Evolutionary conservation across 2,888 invertebrate species (phyloP).

Genomic region (Apeira syringaria): DNA sequence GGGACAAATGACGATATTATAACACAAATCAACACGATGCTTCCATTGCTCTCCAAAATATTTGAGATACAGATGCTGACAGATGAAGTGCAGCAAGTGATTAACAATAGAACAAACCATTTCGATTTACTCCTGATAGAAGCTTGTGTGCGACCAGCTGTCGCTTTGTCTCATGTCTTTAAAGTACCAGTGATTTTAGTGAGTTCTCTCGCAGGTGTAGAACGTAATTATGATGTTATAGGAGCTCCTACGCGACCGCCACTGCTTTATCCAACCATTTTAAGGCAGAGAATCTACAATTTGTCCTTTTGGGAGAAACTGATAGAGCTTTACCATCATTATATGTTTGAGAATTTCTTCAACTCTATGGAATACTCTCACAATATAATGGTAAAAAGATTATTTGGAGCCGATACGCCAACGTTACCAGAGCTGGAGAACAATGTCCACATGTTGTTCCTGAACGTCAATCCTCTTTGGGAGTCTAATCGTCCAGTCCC

Average conservation of each 20-base stretch:
- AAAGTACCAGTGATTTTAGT: conserved; percentile 30
- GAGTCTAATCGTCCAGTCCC: conserved; percentile 56
- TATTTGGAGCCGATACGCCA: conserved; percentile 34
- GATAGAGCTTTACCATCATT: conserved; percentile 11
- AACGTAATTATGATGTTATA: conserved; percentile 11
- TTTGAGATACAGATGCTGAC: conserved; percentile 17
- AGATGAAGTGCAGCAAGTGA: conserved; percentile 12
- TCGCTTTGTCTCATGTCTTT: conserved; percentile 25
- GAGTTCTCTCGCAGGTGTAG: conserved; percentile 20
- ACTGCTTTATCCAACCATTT: conserved; percentile 3
- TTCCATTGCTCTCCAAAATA: conserved; percentile 7
- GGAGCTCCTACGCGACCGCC: conserved; percentile 12
- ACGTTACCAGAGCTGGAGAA: conserved; percentile 32
- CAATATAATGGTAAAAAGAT: conserved; percentile 24
- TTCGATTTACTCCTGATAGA: conserved; percentile 34
- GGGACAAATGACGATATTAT: conserved; percentile 5
- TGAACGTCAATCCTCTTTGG: conserved; percentile 60
- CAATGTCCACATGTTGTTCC: conserved; percentile 54
- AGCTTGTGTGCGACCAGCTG: conserved; percentile 23
- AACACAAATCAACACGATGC: conserved; percentile 10
- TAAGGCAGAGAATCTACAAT: conserved; percentile 9
- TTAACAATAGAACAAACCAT: conserved; percentile 11
- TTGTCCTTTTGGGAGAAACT: conserved; percentile 17
- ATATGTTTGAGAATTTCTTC: conserved; percentile 8
- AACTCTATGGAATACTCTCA: conserved; percentile 7